Percentiles rank a stretch among this genome's conserved stretches.
Conservation (phyloP, 2,113 vertebrate genomes). For the Dolichallabes microphthalmus region DNA sequence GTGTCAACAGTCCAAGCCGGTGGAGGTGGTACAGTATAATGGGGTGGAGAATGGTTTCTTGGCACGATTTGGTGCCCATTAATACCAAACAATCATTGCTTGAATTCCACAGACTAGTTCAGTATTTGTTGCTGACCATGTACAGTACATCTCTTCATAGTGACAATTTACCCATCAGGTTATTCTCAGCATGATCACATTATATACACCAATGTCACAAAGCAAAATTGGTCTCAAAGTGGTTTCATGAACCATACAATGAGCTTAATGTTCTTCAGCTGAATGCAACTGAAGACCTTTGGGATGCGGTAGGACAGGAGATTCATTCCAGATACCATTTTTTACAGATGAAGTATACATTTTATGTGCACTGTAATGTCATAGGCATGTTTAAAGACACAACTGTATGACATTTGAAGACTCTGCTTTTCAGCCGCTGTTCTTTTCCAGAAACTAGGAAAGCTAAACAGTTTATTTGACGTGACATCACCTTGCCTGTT, state of each 20-base stretch:
- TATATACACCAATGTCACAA: neutral
- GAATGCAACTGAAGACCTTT: neutral
- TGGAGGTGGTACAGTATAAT: neutral
- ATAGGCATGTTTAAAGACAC: neutral
- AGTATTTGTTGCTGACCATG: neutral
- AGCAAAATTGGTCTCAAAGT: neutral
- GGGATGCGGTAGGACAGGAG: neutral
- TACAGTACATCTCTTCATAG: neutral
- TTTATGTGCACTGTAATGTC: neutral
- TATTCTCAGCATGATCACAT: neutral
- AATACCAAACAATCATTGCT: neutral
- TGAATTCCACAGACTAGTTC: neutral
- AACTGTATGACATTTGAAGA: neutral
- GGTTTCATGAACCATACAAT: neutral
- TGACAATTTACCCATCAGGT: neutral
- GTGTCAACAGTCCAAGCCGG: neutral
- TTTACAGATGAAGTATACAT: neutral
- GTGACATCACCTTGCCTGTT: conserved; percentile 41
- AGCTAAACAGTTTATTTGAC: conserved; percentile 49
- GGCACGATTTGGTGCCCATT: neutral
- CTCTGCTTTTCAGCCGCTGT: conserved; percentile 22
- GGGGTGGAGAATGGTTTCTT: neutral
- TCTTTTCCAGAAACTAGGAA: conserved; percentile 17
- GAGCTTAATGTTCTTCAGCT: neutral
- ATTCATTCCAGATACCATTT: neutral